These are phyloP conservation scores for Cebidichthys violaceus DNA, from an alignment of 2,113 vertebrate species.

Conservation along the genomic window DNA sequence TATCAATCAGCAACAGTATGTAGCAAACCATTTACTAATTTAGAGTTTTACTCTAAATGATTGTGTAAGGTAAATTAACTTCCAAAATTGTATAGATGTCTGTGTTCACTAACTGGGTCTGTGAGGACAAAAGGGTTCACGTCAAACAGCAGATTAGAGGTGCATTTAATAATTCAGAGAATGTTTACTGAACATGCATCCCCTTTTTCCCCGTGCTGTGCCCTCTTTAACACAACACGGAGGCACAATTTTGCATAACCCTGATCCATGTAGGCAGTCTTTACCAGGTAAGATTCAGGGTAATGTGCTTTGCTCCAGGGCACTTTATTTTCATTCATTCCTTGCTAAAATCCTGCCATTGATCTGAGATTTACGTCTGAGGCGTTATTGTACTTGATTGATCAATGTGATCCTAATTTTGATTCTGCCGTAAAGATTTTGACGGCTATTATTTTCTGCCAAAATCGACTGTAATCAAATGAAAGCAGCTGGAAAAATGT, in stretches of 20 bases:
- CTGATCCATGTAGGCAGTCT: background rate
- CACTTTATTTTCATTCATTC: background rate
- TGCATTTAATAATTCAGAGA: constrained; percentile 13
- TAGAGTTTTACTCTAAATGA: constrained; percentile 9
- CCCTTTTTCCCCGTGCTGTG: background rate
- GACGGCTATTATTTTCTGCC: background rate
- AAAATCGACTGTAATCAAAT: constrained; percentile 12
- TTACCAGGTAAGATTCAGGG: background rate
- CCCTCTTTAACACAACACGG: constrained; percentile 6
- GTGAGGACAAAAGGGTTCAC: background rate
- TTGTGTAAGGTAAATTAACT: constrained; percentile 24
- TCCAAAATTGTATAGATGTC: background rate
- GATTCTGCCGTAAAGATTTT: background rate
- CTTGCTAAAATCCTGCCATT: background rate
- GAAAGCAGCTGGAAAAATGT: background rate
- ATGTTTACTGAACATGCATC: constrained; percentile 35
- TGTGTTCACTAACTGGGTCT: constrained; percentile 7
- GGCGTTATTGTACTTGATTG: background rate
- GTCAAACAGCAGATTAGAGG: constrained; percentile 25
- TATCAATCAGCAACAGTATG: constrained; percentile 3
- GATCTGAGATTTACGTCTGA: background rate
- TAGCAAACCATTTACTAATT: constrained; percentile 36
- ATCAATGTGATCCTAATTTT: constrained; percentile 1
- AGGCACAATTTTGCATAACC: background rate
- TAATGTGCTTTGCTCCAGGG: background rate